These are phyloP conservation scores for Bombus affinis DNA, from an alignment of 1,140 invertebrate species.

Conservation along the genomic window DNA sequence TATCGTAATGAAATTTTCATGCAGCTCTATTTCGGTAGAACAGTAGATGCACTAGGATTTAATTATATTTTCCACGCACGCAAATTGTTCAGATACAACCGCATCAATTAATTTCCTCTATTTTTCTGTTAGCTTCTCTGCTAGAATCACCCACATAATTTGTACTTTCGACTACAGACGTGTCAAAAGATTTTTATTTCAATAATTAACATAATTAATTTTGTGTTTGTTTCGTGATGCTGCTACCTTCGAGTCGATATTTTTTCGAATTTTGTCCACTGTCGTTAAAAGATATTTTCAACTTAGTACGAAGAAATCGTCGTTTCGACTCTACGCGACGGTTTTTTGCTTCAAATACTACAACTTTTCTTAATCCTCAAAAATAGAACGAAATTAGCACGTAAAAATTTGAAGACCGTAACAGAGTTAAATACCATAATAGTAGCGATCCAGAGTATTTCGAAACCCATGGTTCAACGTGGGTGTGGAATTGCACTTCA, in stretches of 20 bases:
- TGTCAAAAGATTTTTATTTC: not conserved
- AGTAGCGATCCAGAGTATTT: too few species aligned
- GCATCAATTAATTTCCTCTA: not conserved
- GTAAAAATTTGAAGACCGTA: not conserved
- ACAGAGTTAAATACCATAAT: too few species aligned
- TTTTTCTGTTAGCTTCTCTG: not conserved
- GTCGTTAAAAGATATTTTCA: too few species aligned
- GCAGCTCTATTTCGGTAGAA: too few species aligned
- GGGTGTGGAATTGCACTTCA: not conserved
- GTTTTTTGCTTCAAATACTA: not conserved
- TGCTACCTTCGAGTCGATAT: too few species aligned
- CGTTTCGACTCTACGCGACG: too few species aligned
- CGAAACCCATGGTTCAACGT: too few species aligned
- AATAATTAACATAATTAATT: not conserved
- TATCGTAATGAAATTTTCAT: not conserved
- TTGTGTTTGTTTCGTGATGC: too few species aligned
- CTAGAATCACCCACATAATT: not conserved
- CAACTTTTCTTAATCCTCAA: not conserved
- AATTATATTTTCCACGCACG: not conserved
- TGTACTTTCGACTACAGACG: not conserved
- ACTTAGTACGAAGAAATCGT: not conserved
- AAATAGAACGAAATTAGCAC: not conserved
- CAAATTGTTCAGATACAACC: not conserved
- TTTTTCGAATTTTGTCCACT: too few species aligned
- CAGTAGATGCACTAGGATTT: not conserved